phyloP scores from a whole-genome alignment of 2,888 invertebrate genomes.

The Callyntrura guangdongensis region DNA sequence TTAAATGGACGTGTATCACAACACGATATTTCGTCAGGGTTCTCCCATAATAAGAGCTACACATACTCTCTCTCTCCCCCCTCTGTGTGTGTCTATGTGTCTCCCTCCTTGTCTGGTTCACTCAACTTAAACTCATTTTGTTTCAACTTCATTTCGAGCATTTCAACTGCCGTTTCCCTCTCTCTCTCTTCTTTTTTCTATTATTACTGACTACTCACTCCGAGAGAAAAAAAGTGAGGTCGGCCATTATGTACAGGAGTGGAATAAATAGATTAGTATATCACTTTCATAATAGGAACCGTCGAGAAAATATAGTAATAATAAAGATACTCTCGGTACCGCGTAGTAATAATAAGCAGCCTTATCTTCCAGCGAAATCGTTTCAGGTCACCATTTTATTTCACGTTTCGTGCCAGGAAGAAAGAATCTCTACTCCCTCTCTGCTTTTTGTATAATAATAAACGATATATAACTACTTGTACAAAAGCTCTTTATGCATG shows the following conservation, averaged over 20 bases:
- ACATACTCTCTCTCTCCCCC: slow-evolving; percentile 2
- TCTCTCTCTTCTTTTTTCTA: background rate
- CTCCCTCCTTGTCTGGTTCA: slow-evolving; percentile 17
- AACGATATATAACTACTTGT: slow-evolving; percentile 1
- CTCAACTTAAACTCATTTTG: slow-evolving; percentile 58
- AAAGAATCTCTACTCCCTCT: background rate
- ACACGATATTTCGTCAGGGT: slow-evolving; percentile 47
- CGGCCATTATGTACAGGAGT: slow-evolving; percentile 50
- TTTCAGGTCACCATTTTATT: slow-evolving; percentile 70
- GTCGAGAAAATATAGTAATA: slow-evolving; percentile 39
- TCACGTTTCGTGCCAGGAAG: slow-evolving; percentile 53
- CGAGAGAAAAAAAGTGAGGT: slow-evolving; percentile 15
- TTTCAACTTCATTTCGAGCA: slow-evolving; percentile 43
- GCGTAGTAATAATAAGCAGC: slow-evolving; percentile 60
- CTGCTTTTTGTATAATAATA: slow-evolving; percentile 23
- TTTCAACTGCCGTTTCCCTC: background rate
- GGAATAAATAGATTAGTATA: slow-evolving; percentile 57
- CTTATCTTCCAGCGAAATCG: slow-evolving; percentile 65
- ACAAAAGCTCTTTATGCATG: slow-evolving; percentile 20
- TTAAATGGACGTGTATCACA: slow-evolving; percentile 49
- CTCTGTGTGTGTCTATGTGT: too few relatives aligned
- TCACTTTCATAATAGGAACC: slow-evolving; percentile 39
- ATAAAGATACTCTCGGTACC: slow-evolving; percentile 46
- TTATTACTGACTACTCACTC: slow-evolving; percentile 26
- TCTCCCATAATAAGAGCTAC: slow-evolving; percentile 64